Evolutionary conservation across 2,888 invertebrate species (phyloP), one percentile per base, ranked within the genome.

Genomic region (Heteromurus nitidus): DNA sequence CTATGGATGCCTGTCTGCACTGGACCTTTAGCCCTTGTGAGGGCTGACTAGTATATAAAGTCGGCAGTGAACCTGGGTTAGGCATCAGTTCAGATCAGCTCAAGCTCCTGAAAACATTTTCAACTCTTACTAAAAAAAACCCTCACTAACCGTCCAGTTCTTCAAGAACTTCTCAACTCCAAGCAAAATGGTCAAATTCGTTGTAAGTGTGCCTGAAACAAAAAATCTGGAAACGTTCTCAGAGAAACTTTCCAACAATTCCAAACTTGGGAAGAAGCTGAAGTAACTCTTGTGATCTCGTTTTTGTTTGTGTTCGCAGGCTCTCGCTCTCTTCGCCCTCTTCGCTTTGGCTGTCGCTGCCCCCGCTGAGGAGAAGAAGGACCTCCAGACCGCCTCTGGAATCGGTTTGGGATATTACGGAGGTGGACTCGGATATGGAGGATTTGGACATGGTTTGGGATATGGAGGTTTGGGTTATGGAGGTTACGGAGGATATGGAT

Each of bases 151-250:
- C 44, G 11, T 73, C 44, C 26, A 70, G 70, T 70, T 79, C 72
- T 55, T 70, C 42, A 28, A 72, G 73, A 74, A 74, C 80, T 36
- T n/a, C 11, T 20, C 36, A 47, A 60, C 26, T 31, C 26, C 70
- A 65, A 73, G 7, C 28, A 83, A 79, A 85, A 85, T 85, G 85
- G 85, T 83, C 81, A 85, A 74, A 70, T 75, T 85, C 69, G 44
- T 83, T 67, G 85, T 85, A 82, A 85, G 85, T 68, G 80, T n/a
- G 30, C 42, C 24, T 28, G 13, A n/a, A n/a, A n/a, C 26, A 70
- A 26, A 58, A 68, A 50, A n/a, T 74, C 18, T 42, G 20, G 44
- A 36, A 44, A 30, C 53, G 20, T 47, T 55, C 22, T 55, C n/a
- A 5, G 55, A 16, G n/a, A 47, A 47, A 47, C 7, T 22, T 36